A percentile compares a stretch with the other conserved stretches of the same genome.
These are phyloP conservation scores for silkworm (Bombyx mori) DNA, from an alignment of 1,140 invertebrate species.

Conservation along the genomic window ASM3026992v2 NC_085112.1:5516001-5516500, in stretches of 20 bases:
- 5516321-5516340: conserved; percentile 43
- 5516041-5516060: conserved; percentile 50
- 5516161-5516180: background rate
- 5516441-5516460: conserved; percentile 69
- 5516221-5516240: conserved; percentile 48
- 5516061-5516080: conserved; percentile 32
- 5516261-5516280: conserved; percentile 52
- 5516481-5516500: conserved; percentile 50
- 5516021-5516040: conserved; percentile 21
- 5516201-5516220: conserved; percentile 43
- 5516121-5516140: too few species aligned
- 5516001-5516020: conserved; percentile 23
- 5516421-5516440: conserved; percentile 71
- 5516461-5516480: conserved; percentile 60
- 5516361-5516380: conserved; percentile 64
- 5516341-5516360: conserved; percentile 62
- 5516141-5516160: background rate
- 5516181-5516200: conserved; percentile 23
- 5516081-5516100: background rate
- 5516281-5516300: conserved; percentile 59
- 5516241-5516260: conserved; percentile 46
- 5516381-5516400: conserved; percentile 64
- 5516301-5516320: conserved; percentile 46
- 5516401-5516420: conserved; percentile 65
- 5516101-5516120: background rate